Percentiles rank a stretch among this genome's conserved stretches.
Evolutionary conservation across 2,888 invertebrate genomes (phyloP).

Genomic region (Oligia latruncula): DNA sequence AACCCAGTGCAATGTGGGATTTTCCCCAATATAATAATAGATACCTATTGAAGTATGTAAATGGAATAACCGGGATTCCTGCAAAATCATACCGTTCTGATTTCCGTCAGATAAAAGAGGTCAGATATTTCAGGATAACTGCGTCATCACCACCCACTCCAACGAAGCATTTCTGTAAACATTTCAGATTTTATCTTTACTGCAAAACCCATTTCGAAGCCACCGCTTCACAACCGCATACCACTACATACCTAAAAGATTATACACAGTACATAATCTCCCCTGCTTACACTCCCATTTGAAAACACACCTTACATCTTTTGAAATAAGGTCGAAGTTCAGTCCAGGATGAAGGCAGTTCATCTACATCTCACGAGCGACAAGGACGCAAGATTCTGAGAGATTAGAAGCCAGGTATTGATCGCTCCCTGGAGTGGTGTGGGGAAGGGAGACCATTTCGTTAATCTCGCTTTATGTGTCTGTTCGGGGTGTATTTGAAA

Average conservation of each 20-base stretch:
- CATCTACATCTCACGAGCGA: conserved; percentile 81
- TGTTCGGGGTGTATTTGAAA: conserved; percentile 80
- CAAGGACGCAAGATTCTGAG: conserved; percentile 84
- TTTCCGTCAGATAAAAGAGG: not conserved
- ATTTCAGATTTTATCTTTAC: not conserved
- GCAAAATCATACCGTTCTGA: not conserved
- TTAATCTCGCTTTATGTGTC: conserved; percentile 85
- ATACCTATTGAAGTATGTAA: not conserved
- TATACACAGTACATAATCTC: conserved; percentile 51
- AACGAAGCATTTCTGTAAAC: not conserved
- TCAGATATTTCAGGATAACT: conserved; percentile 6
- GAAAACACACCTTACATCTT: conserved; percentile 51
- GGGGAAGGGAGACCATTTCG: conserved; percentile 76
- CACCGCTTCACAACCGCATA: conserved; percentile 27
- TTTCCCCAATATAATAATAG: not conserved
- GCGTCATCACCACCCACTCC: not conserved
- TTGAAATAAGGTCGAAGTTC: conserved; percentile 58
- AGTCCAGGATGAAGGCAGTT: conserved; percentile 63
- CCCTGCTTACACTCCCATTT: not conserved
- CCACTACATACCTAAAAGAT: conserved; percentile 53
- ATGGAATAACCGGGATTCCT: not conserved
- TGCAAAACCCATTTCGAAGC: conserved; percentile 15
- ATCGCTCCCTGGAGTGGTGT: conserved; percentile 70
- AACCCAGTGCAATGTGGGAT: not conserved
- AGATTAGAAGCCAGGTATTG: conserved; percentile 86